phyloP scores from a whole-genome alignment of 2,797 vertebrate species.

The Coccyzus lansbergi region DNA sequence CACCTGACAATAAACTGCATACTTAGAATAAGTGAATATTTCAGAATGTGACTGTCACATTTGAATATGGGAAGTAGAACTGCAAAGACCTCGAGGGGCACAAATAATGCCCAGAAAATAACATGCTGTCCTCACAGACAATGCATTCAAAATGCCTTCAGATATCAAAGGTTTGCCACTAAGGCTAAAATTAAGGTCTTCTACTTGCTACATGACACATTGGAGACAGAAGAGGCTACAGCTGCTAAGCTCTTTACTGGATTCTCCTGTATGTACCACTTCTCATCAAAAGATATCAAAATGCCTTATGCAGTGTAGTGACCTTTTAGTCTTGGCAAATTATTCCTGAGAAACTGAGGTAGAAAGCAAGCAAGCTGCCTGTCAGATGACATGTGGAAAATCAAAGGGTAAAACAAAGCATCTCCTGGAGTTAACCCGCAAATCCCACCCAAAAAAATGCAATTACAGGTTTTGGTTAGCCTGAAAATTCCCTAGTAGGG shows the following conservation, averaged over 20 bases:
- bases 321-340: neutral
- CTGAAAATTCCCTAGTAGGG: slow-evolving; percentile 21
- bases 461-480: neutral
- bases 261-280: neutral
- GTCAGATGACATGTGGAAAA: neutral
- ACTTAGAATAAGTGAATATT: neutral
- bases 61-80: neutral
- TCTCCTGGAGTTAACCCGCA: neutral
- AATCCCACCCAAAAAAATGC: neutral
- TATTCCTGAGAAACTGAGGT: neutral
- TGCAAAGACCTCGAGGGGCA: neutral
- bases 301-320: neutral
- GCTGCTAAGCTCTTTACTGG: neutral
- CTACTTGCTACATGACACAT: neutral
- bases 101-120: neutral
- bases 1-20: neutral
- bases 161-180: neutral
- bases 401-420: neutral
- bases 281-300: neutral
- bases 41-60: neutral
- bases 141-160: neutral
- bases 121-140: neutral
- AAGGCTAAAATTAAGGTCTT: neutral
- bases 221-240: neutral
- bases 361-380: neutral